phyloP scores from a whole-genome alignment of 2,113 vertebrate genomes.

The Bucco capensis region DNA sequence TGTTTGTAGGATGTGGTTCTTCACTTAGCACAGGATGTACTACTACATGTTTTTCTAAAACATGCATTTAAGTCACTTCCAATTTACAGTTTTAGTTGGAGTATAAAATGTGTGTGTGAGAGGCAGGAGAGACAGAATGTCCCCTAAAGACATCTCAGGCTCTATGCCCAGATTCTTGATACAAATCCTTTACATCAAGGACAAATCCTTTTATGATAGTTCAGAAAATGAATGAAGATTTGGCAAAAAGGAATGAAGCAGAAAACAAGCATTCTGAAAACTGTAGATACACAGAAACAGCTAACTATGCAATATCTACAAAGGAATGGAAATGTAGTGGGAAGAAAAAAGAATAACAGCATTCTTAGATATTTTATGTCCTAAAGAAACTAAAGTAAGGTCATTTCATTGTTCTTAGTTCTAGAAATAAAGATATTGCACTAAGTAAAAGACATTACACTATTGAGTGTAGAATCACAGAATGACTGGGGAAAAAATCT shows the following conservation, averaged over 20 bases:
- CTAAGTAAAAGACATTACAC: neutral
- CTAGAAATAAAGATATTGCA: neutral
- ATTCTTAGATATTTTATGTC: neutral
- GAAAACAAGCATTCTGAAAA: neutral
- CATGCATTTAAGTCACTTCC: neutral
- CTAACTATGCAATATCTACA: neutral
- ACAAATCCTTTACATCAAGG: neutral
- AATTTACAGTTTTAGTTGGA: neutral
- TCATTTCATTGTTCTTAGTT: neutral
- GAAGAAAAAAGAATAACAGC: neutral
- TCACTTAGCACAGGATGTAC: neutral
- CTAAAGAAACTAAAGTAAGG: neutral
- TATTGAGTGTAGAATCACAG: neutral
- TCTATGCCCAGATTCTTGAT: neutral
- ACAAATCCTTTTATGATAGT: neutral
- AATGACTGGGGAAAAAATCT: neutral
- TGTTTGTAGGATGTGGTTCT: neutral
- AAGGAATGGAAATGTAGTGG: neutral
- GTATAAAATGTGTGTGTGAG: neutral
- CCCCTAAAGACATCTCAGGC: neutral
- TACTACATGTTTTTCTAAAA: neutral
- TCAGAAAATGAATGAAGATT: neutral
- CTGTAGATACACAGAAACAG: neutral
- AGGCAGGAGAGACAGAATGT: neutral
- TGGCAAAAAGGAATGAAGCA: neutral